Conservation (phyloP, 2,888 invertebrate species). For the Odontothrips loti region DNA sequence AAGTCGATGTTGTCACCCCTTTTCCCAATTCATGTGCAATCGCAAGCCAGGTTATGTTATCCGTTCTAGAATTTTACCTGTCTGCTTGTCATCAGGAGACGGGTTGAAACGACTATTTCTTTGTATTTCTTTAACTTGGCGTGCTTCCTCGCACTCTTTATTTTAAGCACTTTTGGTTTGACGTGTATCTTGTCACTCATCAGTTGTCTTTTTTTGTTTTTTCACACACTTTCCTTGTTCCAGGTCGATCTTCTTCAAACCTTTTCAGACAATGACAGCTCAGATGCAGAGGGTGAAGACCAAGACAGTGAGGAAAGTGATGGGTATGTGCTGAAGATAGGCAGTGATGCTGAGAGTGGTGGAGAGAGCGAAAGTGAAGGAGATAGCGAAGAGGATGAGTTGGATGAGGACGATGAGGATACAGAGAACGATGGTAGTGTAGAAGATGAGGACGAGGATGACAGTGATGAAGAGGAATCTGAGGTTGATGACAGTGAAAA, state of each 20-base stretch:
- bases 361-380: background rate
- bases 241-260: background rate
- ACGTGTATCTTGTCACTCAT: background rate
- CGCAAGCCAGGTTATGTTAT: background rate
- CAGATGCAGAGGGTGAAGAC: background rate
- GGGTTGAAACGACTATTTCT: background rate
- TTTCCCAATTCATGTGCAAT: background rate
- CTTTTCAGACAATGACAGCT: background rate
- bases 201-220: background rate
- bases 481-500: conserved; percentile 45
- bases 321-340: background rate
- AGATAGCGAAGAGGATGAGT: background rate
- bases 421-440: conserved; percentile 37
- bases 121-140: background rate
- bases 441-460: conserved; percentile 46
- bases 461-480: conserved; percentile 44
- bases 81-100: too few species aligned
- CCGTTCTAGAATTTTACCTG: too few species aligned
- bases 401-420: conserved; percentile 22
- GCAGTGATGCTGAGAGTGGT: background rate
- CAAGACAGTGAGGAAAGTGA: background rate
- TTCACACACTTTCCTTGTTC: background rate
- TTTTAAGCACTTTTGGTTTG: background rate
- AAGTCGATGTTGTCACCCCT: too few species aligned
- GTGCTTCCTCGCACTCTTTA: too few species aligned